A percentile compares a stretch with the other conserved stretches of the same genome.
Conservation (phyloP, 23 tunicate species). For the Styela clava region DNA sequence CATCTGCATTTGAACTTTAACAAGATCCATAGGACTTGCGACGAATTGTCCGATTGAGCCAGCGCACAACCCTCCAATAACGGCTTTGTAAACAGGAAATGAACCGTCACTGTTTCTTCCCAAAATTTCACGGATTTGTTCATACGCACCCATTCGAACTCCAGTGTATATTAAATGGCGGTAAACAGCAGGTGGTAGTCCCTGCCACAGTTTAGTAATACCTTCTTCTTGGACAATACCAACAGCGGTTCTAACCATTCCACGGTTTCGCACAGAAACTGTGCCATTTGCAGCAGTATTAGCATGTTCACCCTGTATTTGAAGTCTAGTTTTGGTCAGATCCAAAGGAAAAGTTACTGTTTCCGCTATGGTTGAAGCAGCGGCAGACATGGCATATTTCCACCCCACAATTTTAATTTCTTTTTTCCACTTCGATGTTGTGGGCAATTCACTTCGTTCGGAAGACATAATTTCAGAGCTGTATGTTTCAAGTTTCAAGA, state of each 20-base stretch:
- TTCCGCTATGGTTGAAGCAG: constrained; percentile 78
- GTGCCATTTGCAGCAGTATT: constrained; percentile 25
- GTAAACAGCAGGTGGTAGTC: constrained; percentile 70
- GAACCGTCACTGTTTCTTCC: constrained; percentile 62
- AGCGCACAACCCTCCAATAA: constrained; percentile 65
- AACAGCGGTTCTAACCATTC: constrained; percentile 69
- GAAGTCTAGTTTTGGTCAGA: constrained; percentile 85
- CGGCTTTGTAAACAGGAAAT: constrained; percentile 75
- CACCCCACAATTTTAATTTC: constrained; percentile 9
- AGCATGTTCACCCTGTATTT: constrained; percentile 91
- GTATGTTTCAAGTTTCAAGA: too few species aligned
- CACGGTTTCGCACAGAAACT: constrained; percentile 20
- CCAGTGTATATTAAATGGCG: constrained; percentile 83
- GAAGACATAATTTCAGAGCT: neutral
- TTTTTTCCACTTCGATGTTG: neutral
- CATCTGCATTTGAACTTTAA: constrained; percentile 98
- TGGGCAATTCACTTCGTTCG: neutral
- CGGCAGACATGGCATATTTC: constrained; percentile 56
- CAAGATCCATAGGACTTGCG: constrained; percentile 93
- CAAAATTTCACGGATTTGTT: constrained; percentile 51
- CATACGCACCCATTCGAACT: constrained; percentile 63
- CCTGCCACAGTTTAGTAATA: constrained; percentile 68
- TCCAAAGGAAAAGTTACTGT: constrained; percentile 86
- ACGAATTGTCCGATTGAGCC: constrained; percentile 90
- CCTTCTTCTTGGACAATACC: constrained; percentile 76